These are phyloP conservation scores for Drosophila bunnanda DNA, from an alignment of 2,888 invertebrate genomes.

Conservation along the genomic window DNA sequence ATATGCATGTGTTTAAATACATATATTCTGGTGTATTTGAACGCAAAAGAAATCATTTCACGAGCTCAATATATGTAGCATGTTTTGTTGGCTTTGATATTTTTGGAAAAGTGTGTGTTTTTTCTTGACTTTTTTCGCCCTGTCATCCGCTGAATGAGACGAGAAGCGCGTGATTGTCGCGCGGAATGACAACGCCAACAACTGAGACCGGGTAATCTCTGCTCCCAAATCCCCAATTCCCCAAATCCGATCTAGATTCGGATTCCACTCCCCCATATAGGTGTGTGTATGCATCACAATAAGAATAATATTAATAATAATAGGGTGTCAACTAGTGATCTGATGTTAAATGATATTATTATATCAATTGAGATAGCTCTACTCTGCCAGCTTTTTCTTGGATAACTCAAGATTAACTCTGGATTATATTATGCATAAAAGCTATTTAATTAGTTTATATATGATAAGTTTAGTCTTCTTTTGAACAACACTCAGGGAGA, in stretches of 20 bases:
- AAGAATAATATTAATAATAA: too few species aligned
- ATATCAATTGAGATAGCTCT: too few species aligned
- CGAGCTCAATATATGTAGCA: slow-evolving; percentile 29
- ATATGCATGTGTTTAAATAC: background rate
- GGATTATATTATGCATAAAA: too few species aligned
- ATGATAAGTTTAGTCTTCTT: too few species aligned
- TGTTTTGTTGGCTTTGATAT: slow-evolving; percentile 32
- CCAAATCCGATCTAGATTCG: slow-evolving; percentile 1
- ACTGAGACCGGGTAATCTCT: slow-evolving; percentile 22
- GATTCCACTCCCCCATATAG: background rate
- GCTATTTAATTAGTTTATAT: background rate
- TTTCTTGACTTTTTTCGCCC: slow-evolving; percentile 16
- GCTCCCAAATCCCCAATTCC: slow-evolving; percentile 22
- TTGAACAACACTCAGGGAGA: too few species aligned
- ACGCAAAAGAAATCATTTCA: slow-evolving; percentile 13
- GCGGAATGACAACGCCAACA: slow-evolving; percentile 19
- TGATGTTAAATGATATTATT: background rate
- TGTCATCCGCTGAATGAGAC: slow-evolving; percentile 49
- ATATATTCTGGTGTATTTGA: slow-evolving; percentile 5
- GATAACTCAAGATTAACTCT: too few species aligned
- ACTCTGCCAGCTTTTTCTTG: too few species aligned
- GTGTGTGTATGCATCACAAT: too few species aligned
- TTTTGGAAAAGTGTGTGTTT: slow-evolving; percentile 34
- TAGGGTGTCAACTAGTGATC: background rate
- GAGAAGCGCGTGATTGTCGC: slow-evolving; percentile 63